phyloP scores from a whole-genome alignment of 2,888 invertebrate species.

The Protonemura montana region DNA sequence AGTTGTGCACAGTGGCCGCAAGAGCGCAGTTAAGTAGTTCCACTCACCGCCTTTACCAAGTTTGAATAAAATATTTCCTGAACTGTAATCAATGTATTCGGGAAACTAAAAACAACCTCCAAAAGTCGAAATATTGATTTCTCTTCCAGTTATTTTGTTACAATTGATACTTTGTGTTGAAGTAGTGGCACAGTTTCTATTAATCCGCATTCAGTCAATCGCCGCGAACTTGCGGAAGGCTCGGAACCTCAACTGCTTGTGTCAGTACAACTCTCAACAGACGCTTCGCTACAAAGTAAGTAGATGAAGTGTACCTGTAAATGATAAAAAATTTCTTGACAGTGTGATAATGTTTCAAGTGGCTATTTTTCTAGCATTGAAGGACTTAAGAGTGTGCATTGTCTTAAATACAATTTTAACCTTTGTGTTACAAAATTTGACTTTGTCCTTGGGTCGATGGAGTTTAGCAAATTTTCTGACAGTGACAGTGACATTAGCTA shows the following conservation, averaged over 20 bases:
- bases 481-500: conserved; percentile 7
- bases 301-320: too few species aligned
- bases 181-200: background rate
- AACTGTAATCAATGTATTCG: background rate
- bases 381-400: too few species aligned
- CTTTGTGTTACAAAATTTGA: background rate
- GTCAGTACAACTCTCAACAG: background rate
- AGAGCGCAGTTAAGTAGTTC: background rate
- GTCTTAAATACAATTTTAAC: too few species aligned
- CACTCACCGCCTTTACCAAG: conserved; percentile 20
- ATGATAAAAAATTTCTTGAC: too few species aligned
- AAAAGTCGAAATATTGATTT: background rate
- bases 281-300: too few species aligned
- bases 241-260: background rate
- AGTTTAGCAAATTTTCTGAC: background rate
- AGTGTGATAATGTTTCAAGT: too few species aligned
- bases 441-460: background rate
- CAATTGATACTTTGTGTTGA: too few species aligned
- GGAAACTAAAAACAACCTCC: background rate
- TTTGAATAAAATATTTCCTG: background rate
- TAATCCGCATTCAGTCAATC: background rate
- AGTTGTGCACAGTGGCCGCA: background rate
- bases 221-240: background rate
- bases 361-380: too few species aligned
- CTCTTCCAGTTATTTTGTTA: background rate